A percentile compares a stretch with the other conserved stretches of the same genome.
Conservation (phyloP, 2,797 vertebrate genomes). For the Morelia viridis region DNA sequence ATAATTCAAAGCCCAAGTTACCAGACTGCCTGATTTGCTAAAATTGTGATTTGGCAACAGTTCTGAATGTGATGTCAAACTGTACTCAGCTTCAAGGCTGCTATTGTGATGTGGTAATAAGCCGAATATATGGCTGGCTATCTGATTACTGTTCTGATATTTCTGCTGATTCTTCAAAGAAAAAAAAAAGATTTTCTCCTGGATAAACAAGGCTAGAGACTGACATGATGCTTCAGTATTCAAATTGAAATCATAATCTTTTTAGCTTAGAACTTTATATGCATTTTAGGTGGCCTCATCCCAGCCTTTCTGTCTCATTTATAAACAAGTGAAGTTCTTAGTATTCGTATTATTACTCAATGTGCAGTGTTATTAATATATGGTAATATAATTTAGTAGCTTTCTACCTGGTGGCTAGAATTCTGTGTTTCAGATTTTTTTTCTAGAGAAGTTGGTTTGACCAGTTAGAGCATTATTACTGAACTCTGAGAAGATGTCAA, state of each 20-base stretch:
- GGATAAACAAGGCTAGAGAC: neutral
- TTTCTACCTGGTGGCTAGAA: neutral
- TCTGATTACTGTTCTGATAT: neutral
- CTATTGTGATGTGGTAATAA: neutral
- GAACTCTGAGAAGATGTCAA: neutral
- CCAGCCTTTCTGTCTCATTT: neutral
- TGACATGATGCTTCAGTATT: neutral
- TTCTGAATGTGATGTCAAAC: conserved; percentile 12
- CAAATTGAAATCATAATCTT: neutral
- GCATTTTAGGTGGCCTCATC: neutral
- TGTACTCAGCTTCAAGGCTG: neutral
- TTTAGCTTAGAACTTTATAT: neutral
- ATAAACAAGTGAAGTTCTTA: neutral
- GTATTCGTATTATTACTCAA: neutral
- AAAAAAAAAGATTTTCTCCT: neutral
- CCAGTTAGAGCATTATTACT: neutral
- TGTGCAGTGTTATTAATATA: neutral
- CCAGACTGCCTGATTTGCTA: neutral
- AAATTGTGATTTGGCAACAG: neutral
- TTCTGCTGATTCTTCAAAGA: neutral
- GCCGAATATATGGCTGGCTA: neutral
- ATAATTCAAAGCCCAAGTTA: neutral
- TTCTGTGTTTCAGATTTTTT: neutral
- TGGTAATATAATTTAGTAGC: fast-evolving
- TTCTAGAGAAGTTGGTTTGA: neutral